Conservation (phyloP, 1,140 invertebrate genomes). For the Teleopsis dalmanni region DNA sequence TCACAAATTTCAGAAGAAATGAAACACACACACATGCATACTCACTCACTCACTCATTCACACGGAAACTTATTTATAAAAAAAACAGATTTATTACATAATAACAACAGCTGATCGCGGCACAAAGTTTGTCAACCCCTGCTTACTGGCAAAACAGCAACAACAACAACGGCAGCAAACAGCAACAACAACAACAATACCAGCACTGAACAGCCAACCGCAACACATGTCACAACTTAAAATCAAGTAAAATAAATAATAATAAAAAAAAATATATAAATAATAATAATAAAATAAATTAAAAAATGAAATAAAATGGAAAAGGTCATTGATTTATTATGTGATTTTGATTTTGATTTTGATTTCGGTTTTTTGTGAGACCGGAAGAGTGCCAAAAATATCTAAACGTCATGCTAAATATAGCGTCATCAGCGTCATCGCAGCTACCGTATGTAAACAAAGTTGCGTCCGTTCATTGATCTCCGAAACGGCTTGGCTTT, state of each 20-base stretch:
- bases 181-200: constrained; percentile 11
- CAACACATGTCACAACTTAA: no score
- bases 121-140: constrained; percentile 20
- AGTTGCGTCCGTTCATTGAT: no score
- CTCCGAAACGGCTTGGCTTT: no score
- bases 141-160: constrained; percentile 15
- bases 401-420: no score
- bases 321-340: constrained; percentile 32
- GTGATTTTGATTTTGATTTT: no score
- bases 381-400: constrained; percentile 38
- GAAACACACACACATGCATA: not conserved
- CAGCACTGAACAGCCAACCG: not conserved
- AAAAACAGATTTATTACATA: constrained; percentile 27
- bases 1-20: not conserved
- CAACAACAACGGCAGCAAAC: constrained; percentile 9
- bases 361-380: constrained; percentile 5
- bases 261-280: no score
- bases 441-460: no score
- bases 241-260: no score
- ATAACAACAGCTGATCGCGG: constrained; percentile 19
- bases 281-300: no score
- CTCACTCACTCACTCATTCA: not conserved
- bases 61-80: not conserved
- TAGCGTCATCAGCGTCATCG: no score
- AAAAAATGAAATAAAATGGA: not conserved